Evolutionary conservation across 1,140 invertebrate genomes (phyloP), one percentile per base, ranked within the genome.

Genomic region (Drosophila lowei): DNA sequence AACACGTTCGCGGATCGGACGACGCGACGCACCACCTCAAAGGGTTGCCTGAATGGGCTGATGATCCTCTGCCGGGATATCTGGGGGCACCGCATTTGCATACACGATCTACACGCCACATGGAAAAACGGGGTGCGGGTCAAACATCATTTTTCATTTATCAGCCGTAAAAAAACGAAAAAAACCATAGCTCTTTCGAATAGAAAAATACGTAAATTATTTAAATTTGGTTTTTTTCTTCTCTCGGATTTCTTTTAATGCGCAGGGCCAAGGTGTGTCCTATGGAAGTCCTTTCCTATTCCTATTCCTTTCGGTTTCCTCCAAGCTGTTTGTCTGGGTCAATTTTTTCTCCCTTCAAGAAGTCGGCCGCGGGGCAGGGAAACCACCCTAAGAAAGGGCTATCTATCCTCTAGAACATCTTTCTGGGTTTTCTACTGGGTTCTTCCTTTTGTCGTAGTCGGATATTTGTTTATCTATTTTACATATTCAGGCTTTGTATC

Each of bases 1-100:
- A 59, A 88, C 83, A 88, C 83, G 83, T 88, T 68, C 84, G 79
- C 84, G 52, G 75, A 88, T 89, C 79, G 83, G 83, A 83, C 84
- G 74, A 60, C 48, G 43, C 84, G 74, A 60, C 48, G 43, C 46
- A 21, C 18, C 46, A 21, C 23, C 62, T 47, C 46, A 73, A 83
- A 89, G 83, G 83, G 84, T 88, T 89, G 74, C 62, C 56, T 23
- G 52, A 25, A 25, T 25, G 25, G 28, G 28, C 30, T 34, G 25
- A 38, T 49, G 63, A 80, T 88, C 68, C 79, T 72, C 43, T 42
- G 38, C 53, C 74, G 64, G 83, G 83, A 88, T 13, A 38, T 38
- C 11, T 38, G 34, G 34, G 34, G 34, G 34, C 86, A 73, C 55
- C 43, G 72, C 65, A 88, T 88, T 88, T 88, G 83, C 83, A 88